These are phyloP conservation scores for Nerophis lumbriciformis DNA, from an alignment of 2,113 vertebrate genomes.

Conservation along the genomic window DNA sequence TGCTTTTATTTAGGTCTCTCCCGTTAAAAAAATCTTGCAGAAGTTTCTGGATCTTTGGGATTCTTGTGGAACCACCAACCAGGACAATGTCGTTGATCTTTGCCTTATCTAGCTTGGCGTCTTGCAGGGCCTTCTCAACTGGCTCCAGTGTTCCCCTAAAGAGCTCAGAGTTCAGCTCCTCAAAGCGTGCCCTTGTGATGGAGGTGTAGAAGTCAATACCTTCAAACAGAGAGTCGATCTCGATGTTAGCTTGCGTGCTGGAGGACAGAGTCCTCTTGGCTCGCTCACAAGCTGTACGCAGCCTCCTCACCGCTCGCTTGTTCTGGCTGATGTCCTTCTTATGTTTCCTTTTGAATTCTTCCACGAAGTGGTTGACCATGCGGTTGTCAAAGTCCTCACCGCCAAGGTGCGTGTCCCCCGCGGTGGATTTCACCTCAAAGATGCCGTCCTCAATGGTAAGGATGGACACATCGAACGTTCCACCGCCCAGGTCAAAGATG, in stretches of 20 bases:
- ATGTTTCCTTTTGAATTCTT: slow-evolving; percentile 64
- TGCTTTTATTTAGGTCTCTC: slow-evolving; percentile 66
- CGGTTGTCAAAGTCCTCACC: slow-evolving; percentile 64
- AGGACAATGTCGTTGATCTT: slow-evolving; percentile 62
- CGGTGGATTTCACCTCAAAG: slow-evolving; percentile 66
- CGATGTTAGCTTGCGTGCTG: slow-evolving; percentile 62
- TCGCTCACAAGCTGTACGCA: slow-evolving; percentile 63
- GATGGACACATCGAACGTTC: slow-evolving; percentile 68
- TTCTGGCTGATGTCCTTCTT: slow-evolving; percentile 64
- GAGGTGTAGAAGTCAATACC: slow-evolving; percentile 68
- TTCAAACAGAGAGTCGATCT: slow-evolving; percentile 65
- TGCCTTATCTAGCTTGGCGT: slow-evolving; percentile 62
- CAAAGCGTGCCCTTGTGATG: slow-evolving; percentile 65
- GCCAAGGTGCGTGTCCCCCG: slow-evolving; percentile 65
- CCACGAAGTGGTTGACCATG: slow-evolving; percentile 65
- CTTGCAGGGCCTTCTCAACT: slow-evolving; percentile 61
- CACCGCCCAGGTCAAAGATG: slow-evolving; percentile 66
- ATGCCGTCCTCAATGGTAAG: slow-evolving; percentile 68
- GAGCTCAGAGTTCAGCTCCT: slow-evolving; percentile 65
- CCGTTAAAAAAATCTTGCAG: slow-evolving; percentile 64
- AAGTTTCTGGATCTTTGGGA: slow-evolving; percentile 69
- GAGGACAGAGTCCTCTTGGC: slow-evolving; percentile 67
- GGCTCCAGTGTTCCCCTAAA: slow-evolving; percentile 65
- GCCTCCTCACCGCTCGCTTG: slow-evolving; percentile 62
- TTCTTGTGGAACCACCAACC: slow-evolving; percentile 66